Evolutionary conservation across 1,140 invertebrate species (phyloP).

Genomic region (Penaeus vannamei): DNA sequence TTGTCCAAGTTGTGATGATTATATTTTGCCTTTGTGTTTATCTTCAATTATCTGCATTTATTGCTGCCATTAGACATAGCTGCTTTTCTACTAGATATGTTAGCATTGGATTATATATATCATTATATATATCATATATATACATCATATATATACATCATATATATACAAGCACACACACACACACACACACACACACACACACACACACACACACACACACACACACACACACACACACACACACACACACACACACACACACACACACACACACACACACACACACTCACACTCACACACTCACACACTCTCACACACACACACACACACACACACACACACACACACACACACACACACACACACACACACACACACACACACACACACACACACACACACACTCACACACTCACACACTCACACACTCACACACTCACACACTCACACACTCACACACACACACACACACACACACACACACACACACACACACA

Average conservation of each 20-base stretch:
- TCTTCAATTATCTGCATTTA: too few relatives aligned
- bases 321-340: background rate
- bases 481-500: background rate
- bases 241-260: background rate
- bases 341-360: background rate
- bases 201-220: background rate
- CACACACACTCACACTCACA: background rate
- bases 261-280: background rate
- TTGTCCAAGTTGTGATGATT: too few relatives aligned
- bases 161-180: background rate
- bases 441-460: background rate
- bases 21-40: too few relatives aligned
- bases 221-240: background rate
- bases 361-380: too few relatives aligned
- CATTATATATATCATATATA: too few relatives aligned
- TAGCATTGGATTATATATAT: too few relatives aligned
- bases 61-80: too few relatives aligned
- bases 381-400: too few relatives aligned
- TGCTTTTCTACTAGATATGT: too few relatives aligned
- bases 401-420: background rate
- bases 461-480: background rate
- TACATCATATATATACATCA: background rate
- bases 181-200: background rate
- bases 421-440: background rate
- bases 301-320: constrained; percentile 3